phyloP scores from a whole-genome alignment of 2,888 invertebrate species.

The Ramazzottius varieornatus region DNA sequence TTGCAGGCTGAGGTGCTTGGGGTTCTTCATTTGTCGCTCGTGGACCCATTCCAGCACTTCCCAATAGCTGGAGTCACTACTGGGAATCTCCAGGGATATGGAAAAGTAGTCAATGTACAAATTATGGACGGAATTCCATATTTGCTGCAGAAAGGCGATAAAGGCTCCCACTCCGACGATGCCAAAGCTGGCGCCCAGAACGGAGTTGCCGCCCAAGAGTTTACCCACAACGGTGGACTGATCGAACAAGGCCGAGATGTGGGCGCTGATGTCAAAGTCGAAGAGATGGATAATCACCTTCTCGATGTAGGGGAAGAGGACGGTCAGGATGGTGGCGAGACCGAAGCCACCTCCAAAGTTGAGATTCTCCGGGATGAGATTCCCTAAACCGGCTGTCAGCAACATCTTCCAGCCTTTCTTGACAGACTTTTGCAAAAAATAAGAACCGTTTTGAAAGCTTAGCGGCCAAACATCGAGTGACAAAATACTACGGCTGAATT shows the following conservation, averaged over 20 bases:
- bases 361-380: not conserved
- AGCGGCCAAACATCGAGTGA: no score
- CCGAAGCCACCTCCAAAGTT: not conserved
- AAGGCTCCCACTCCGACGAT: not conserved
- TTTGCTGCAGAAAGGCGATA: not conserved
- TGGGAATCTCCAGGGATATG: constrained; percentile 21
- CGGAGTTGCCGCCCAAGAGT: not conserved
- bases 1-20: constrained; percentile 23
- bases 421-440: no score
- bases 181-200: not conserved
- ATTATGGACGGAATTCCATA: not conserved
- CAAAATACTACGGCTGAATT: no score
- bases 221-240: not conserved
- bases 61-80: constrained; percentile 22
- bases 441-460: no score
- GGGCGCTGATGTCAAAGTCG: not conserved
- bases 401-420: not conserved
- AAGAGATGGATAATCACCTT: not conserved
- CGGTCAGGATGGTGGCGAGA: not conserved
- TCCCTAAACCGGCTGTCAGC: not conserved
- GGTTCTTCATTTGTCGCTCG: constrained; percentile 15
- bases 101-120: constrained; percentile 4
- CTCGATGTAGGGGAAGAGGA: constrained; percentile 1
- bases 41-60: constrained; percentile 23
- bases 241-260: not conserved